Evolutionary conservation across 2,113 vertebrate genomes (phyloP).

Genomic region (Pampusana beccarii): DNA sequence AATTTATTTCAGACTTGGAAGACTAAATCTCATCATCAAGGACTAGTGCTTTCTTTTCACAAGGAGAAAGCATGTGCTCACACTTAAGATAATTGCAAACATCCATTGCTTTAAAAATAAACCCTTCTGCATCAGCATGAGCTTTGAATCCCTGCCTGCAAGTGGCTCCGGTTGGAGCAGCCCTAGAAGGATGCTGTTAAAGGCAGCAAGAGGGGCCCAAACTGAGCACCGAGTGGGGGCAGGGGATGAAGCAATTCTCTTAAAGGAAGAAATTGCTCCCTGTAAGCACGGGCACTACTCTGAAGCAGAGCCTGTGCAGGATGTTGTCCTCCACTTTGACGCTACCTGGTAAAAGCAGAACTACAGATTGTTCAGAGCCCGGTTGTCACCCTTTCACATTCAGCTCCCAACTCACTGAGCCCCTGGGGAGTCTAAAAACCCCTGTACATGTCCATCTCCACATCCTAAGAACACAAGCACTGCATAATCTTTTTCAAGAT

Average conservation of each 20-base stretch:
- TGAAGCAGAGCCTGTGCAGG: accelerated
- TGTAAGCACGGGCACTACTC: background rate
- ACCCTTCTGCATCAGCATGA: background rate
- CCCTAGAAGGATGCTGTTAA: background rate
- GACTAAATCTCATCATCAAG: slow-evolving; percentile 49
- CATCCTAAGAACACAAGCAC: background rate
- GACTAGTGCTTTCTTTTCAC: slow-evolving; percentile 1
- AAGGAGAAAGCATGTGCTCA: slow-evolving; percentile 45
- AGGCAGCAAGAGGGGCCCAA: background rate
- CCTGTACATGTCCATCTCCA: background rate
- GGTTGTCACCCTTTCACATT: background rate
- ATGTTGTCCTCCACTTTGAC: accelerated
- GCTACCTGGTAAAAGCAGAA: background rate
- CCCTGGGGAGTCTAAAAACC: background rate
- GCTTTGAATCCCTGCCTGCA: background rate
- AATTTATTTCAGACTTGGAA: slow-evolving; percentile 50
- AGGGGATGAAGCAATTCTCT: background rate
- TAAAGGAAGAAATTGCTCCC: background rate
- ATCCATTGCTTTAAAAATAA: background rate
- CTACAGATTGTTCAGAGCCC: background rate
- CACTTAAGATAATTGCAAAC: slow-evolving; percentile 46
- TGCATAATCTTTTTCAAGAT: background rate
- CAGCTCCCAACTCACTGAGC: background rate
- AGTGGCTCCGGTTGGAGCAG: background rate
- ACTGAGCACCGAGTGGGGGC: background rate